Evolutionary conservation across 2,113 vertebrate genomes (phyloP), one percentile per base, ranked within the genome.

Genomic region (Oncorhynchus mykiss): DNA sequence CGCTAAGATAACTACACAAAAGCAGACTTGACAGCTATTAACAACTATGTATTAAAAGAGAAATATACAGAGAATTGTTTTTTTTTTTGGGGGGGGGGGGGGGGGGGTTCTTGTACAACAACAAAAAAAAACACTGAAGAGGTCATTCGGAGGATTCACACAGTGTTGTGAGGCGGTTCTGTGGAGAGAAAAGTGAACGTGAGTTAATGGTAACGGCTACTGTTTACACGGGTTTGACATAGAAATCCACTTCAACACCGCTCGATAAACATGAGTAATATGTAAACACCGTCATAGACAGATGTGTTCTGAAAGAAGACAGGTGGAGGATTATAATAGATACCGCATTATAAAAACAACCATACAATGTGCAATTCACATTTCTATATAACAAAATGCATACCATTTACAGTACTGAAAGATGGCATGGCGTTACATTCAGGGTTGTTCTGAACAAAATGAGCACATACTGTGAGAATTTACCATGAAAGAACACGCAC

Each of bases 141-240:
- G 22, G 70, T 86, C 66, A 85, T 67, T 86, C 54, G 0, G 87
- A 67, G 5, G 73, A n/a, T 16, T 80, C 90, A 82, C 92, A 92
- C 34, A 93, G 83, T 8, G 71, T 68, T 1, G 91, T 88, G 24
- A 94, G 91, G 3, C 87, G 92, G 68, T 78, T 91, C 93, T 94
- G 88, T 66, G 7, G 27, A 71, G 39, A 69, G 31, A 59, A 45
- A 1, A 62, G 59, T 4, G 20, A 11, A 25, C 6, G 34, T 54
- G 11, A 78, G 29, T 34, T 25, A 74, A 74, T 45, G 6, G 2
- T 9, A 48, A 27, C 14, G 29, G 48, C 2, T 18, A 49, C 54
- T n/a, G 69, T 49, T 29, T 48, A 2, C 29, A 65, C 57, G 57
- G 57, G 1, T 5, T 14, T 16, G 5, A 45, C 34, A 54, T 22